Evolutionary conservation across 2,888 invertebrate genomes (phyloP).

Genomic region (Rhamnusium bicolor): DNA sequence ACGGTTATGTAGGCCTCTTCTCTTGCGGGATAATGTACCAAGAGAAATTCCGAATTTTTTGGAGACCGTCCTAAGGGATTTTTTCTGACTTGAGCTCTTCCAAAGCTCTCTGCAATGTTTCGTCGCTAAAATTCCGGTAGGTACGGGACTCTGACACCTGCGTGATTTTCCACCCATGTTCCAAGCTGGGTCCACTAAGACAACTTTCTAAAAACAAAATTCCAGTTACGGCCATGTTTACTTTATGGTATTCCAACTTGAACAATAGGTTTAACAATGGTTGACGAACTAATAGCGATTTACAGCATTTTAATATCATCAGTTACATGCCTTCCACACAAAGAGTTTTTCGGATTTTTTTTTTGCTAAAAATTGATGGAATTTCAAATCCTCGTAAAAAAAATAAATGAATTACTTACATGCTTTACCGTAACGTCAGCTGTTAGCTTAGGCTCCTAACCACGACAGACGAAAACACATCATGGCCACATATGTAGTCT

Average conservation of each 20-base stretch:
- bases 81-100: neutral
- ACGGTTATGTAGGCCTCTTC: constrained; percentile 3
- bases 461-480: neutral
- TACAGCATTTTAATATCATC: constrained; percentile 2
- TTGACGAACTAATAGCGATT: neutral
- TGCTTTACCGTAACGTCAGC: neutral
- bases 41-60: constrained; percentile 5
- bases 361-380: neutral
- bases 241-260: constrained; percentile 1
- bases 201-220: constrained; percentile 5
- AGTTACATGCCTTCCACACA: neutral
- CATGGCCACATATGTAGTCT: too few species aligned
- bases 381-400: neutral
- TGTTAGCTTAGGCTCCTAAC: neutral
- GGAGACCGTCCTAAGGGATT: neutral
- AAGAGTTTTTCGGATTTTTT: neutral
- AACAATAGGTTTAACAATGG: neutral
- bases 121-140: neutral
- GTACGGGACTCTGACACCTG: neutral
- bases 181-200: constrained; percentile 11
- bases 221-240: constrained; percentile 4
- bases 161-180: neutral
- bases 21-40: constrained; percentile 11
- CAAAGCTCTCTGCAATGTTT: neutral
- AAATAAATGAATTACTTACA: constrained; percentile 1